Base-by-base conservation (phyloP, 1,140 invertebrate species). In the Anastatus disparis region DNA sequence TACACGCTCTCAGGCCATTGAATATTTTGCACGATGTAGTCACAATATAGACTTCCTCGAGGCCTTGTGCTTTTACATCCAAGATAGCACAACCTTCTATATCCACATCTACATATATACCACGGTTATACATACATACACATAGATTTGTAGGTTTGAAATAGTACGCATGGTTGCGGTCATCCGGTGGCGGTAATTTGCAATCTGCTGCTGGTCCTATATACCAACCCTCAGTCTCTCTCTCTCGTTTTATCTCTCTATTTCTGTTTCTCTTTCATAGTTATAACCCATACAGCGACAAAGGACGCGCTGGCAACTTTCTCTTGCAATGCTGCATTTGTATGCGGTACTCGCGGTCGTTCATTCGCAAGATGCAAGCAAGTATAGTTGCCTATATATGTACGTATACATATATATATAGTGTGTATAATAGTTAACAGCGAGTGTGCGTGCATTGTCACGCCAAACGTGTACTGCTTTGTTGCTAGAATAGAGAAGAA, bases 151-250 rank as follows among this genome's bases (percentile, higher is more conserved):
- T 31, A 3, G 15, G 12, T 3, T 4, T 31, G 2, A 1, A 10
- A 7, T 22, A 4, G 24, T 26, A 46, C 58, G 40, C 61, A 26
- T 20, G 58, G 24, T 50, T 20, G 20, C 69, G 26, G 59, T n/a
- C 53, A 24, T 26, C 48, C 68, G 68, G 50, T 24, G 69, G 59
- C 48, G 71, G 72, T 74, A 79, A 79, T 77, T 78, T 76, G 74
- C 75, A 77, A 79, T 77, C 66, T 73, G 69, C n/a, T 74, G 71
- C 70, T 52, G 64, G 46, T 55, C 44, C 29, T 31, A 17, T n/a
- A n/a, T n/a, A n/a, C n/a, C n/a, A n/a, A n/a, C n/a, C n/a, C n/a
- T n/a, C n/a, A n/a, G n/a, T n/a, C n/a, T n/a, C 44, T 22, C 38
- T 38, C 61, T 50, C 22, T 50, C 44, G 7, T 35, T 22, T 29